A percentile compares a stretch with the other conserved stretches of the same genome.
These are phyloP conservation scores for Leptodactylus fuscus DNA, from an alignment of 2,113 vertebrate species.

Conservation along the genomic window DNA sequence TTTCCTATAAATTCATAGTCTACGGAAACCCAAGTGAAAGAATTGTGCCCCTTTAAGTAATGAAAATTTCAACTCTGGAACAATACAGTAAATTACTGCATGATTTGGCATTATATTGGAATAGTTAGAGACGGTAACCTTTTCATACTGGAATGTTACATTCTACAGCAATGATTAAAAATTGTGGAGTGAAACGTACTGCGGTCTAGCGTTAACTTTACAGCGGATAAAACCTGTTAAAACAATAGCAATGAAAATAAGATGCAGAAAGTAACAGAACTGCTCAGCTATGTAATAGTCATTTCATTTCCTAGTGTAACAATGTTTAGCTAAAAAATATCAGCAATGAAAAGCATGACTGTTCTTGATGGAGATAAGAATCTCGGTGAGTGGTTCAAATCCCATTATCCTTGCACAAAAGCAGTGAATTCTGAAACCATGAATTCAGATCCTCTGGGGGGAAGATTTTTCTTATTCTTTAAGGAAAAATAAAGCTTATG, in stretches of 20 bases:
- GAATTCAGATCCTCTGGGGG: constrained; percentile 39
- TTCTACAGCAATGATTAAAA: constrained; percentile 21
- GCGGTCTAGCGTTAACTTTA: constrained; percentile 12
- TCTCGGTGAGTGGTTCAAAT: constrained; percentile 45
- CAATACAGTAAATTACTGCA: not conserved
- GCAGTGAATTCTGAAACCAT: constrained; percentile 50
- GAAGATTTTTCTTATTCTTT: constrained; percentile 33
- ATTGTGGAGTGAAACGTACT: constrained; percentile 27
- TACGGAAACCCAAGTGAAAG: too few relatives aligned
- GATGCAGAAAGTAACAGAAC: constrained; percentile 39
- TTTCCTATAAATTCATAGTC: too few relatives aligned
- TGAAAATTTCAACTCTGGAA: not conserved
- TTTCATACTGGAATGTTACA: not conserved
- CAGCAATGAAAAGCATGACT: constrained; percentile 50
- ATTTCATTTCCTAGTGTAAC: constrained; percentile 39
- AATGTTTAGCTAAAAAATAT: constrained; percentile 49
- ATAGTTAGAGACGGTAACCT: not conserved
- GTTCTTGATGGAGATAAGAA: constrained; percentile 53
- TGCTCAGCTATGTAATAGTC: constrained; percentile 45
- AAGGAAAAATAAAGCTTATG: constrained; percentile 33
- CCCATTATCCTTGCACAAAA: constrained; percentile 38
- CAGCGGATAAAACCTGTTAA: not conserved
- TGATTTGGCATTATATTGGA: not conserved
- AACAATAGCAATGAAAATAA: constrained; percentile 31
- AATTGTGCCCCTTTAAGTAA: not conserved